phyloP scores from a whole-genome alignment of 1,140 invertebrate genomes.

The Cephus cinctus region DNA sequence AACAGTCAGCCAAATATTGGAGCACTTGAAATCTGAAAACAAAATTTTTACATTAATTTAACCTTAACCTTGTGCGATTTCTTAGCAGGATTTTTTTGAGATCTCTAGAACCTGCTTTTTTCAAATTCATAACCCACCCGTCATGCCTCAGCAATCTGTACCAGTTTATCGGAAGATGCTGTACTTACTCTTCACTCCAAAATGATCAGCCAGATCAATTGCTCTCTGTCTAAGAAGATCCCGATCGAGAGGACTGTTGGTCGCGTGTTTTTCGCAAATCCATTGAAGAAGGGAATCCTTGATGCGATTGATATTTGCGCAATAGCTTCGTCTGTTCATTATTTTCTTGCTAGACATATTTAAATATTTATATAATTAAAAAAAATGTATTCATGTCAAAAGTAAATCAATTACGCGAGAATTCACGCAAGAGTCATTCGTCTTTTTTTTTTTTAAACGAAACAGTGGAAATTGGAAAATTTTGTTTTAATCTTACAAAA shows the following conservation, averaged over 20 bases:
- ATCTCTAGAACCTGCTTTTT: slow-evolving; percentile 5
- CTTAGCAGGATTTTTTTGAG: too few relatives aligned
- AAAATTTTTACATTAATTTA: slow-evolving; percentile 1
- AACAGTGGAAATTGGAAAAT: neutral
- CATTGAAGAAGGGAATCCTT: slow-evolving; percentile 35
- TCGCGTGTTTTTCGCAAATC: slow-evolving; percentile 38
- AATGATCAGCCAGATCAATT: slow-evolving; percentile 23
- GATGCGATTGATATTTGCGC: neutral
- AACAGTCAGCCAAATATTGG: slow-evolving; percentile 32
- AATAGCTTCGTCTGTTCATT: neutral
- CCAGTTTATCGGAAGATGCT: neutral
- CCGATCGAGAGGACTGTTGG: slow-evolving; percentile 26
- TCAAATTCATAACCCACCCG: slow-evolving; percentile 18
- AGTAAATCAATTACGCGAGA: neutral
- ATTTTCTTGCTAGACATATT: neutral
- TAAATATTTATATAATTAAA: neutral
- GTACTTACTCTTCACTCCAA: neutral
- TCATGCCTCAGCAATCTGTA: slow-evolving; percentile 2
- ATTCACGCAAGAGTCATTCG: neutral
- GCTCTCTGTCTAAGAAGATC: slow-evolving; percentile 30
- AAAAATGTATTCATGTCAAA: neutral
- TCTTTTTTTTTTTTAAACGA: neutral
- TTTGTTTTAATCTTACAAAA: neutral
- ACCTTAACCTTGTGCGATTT: too few relatives aligned
- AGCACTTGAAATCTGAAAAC: slow-evolving; percentile 36